Evolutionary conservation across 2,888 invertebrate species (phyloP), one percentile per base, ranked within the genome.

Genomic region (Myopa tessellatipennis): DNA sequence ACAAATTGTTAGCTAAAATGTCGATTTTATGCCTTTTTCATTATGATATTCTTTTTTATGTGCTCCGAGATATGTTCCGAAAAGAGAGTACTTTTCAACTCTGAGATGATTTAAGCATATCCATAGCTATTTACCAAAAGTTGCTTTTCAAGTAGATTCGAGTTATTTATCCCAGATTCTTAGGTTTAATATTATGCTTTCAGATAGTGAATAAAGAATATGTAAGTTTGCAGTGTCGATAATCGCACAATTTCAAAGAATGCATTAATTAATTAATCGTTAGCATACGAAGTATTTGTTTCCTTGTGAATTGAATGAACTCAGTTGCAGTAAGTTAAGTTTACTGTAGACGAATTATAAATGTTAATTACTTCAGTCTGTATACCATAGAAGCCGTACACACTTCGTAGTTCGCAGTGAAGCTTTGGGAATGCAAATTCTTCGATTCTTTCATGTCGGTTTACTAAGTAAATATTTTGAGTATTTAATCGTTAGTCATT

Each of bases 311-410:
- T 45, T 45, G 45, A 45, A 26, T 26, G 26, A 26, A 26, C 45
- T 45, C 10, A 45, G 45, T 45, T 4, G 45, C 10, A 45, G 45
- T 45, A 2, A 45, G 45, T 45, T 45, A 45, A 45, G 45, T 45
- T 45, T 45, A 45, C 45, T 4, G 45, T 45, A 45, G 10, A 55
- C 34, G 34, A 70, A 70, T 70, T 55, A 36, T 12, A 52, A 70
- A 55, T 70, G 52, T 70, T 70, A 70, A 70, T 70, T 55, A 70
- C 3, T 38, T 16, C 38, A 38, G 55, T 70, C 36, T n/a, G 14
- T 18, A 55, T 70, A 36, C 55, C n/a, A 10, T 61, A 36, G 34
- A 65, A 65, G 52, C 52, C 16, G n/a, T 55, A 14, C 70, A 34
- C 55, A 69, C 16, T 69, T 69, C 12, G 55, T 34, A 69, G 45